These are phyloP conservation scores for Psammodynastes pulverulentus DNA, from an alignment of 2,113 vertebrate genomes.

Conservation along the genomic window DNA sequence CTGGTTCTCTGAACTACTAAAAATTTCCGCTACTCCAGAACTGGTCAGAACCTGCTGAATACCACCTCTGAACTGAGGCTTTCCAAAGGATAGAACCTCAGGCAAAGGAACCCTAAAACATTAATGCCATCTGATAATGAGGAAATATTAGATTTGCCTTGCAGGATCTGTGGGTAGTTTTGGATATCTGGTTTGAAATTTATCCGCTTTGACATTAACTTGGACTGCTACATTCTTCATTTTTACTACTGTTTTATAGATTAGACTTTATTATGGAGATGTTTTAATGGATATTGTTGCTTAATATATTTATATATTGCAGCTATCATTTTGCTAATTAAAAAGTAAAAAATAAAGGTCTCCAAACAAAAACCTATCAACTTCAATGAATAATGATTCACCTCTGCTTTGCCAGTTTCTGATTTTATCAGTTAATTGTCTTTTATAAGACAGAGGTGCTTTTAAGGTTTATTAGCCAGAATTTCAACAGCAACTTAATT, in stretches of 20 bases:
- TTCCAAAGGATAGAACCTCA: neutral
- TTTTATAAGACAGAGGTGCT: neutral
- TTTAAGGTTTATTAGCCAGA: accelerated
- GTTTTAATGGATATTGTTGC: neutral
- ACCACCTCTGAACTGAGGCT: too few species aligned
- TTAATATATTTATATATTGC: neutral
- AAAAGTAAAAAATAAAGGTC: neutral
- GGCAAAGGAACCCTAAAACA: neutral
- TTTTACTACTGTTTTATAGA: neutral
- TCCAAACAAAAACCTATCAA: neutral
- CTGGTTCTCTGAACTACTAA: too few species aligned
- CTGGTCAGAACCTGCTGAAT: too few species aligned
- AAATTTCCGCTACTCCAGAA: too few species aligned
- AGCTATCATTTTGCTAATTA: neutral
- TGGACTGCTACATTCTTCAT: neutral
- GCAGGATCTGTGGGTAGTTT: neutral
- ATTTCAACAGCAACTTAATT: slow-evolving; percentile 29
- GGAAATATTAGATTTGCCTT: neutral
- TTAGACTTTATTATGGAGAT: neutral
- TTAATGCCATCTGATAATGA: neutral
- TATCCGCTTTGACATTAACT: neutral
- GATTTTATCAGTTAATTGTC: slow-evolving; percentile 16
- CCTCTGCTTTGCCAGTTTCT: neutral
- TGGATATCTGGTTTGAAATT: neutral
- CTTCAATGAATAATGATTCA: slow-evolving; percentile 11